Evolutionary conservation across 2,797 vertebrate species (phyloP), one percentile per base, ranked within the genome.

Genomic region (Eutrigla gurnardus): DNA sequence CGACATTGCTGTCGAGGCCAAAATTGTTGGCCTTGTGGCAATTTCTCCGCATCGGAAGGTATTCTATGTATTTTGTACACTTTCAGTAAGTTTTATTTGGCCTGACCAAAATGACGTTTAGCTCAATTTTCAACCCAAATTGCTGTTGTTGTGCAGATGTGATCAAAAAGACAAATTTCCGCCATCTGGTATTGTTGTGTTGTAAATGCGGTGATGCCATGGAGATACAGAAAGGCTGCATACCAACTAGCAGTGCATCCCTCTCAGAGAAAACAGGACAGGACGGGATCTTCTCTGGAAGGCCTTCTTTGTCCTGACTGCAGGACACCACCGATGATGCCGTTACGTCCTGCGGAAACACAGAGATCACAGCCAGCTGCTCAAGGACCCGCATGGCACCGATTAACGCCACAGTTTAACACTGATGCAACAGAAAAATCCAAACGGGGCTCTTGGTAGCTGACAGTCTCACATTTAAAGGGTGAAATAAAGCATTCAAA

Each of bases 191-290:
- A 14, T 18, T 6, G 10, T 13, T 18, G 32, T 46, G 6, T 13
- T 39, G 37, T 40, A 42, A 49, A 67, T 63, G 43, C 17, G 10
- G 35, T 25, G 50, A 37, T 18, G 33, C 7, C n/a, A 18, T 25
- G 15, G 14, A 62, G 32, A 45, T 33, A 53, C 39, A 37, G 25
- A n/a, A 25, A 62, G 52, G 62, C 36, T 57, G 73, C 95, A 84
- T 91, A 96, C 96, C 95, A 5, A 96, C 95, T 35, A 96, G 85
- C 17, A 96, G 88, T 15, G 95, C 95, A 73, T 96, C 96, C 32
- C 96, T 94, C 75, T 96, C 94, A 0, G 95, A 96, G 70, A 93
- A 94, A 85, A 96, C 88, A 5, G 95, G 95, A 66, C 89, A 93
- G 83, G 86, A 64, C 89, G 12, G 0, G 68, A 25, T 88, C 91